Evolutionary conservation across 2,888 invertebrate species (phyloP), one percentile per base, ranked within the genome.

Genomic region (Clitarchus hookeri): DNA sequence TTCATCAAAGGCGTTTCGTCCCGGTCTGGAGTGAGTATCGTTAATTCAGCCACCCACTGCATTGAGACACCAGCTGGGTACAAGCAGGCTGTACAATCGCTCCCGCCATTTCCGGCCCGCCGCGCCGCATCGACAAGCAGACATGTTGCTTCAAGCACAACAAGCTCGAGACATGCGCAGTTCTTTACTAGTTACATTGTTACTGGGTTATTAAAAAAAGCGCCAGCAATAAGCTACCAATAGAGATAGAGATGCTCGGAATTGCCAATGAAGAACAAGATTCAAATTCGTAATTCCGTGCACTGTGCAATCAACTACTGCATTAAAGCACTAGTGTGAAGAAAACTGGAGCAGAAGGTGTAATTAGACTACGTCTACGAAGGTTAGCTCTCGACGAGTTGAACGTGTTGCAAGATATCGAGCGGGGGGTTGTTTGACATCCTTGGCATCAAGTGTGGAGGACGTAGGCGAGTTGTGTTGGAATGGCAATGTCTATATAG

Each of bases 371-470:
- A 65, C n/a, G 65, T 11, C n/a, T 65, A n/a, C n/a, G 16, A n/a
- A 16, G 3, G 65, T n/a, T 65, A 36, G 36, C n/a, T 23, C 19
- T 23, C 65, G 48, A 48, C 4, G 65, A 65, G n/a, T 2, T 65
- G 16, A n/a, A 65, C 65, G 65, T 65, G 65, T n/a, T 23, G 65
- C 65, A 65, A 65, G 65, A 12, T 8, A 65, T 11, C 16, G 19
- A 19, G 65, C 8, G 65, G 65, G n/a, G 19, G 53, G 48, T 25
- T 80, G 86, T 86, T 84, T 86, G 87, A 87, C 87, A 87, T 87
- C 87, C 87, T 87, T 87, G 87, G 87, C 87, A 84, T 86, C 65
- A 65, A 19, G 16, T 65, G 23, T 65, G 65, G 16, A 23, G 65
- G 65, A 65, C 65, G 8, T 65, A 23, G 65, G n/a, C n/a, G 48